Evolutionary conservation across 2,113 vertebrate genomes (phyloP), one percentile per base, ranked within the genome.

Genomic region (Oryzias celebensis): DNA sequence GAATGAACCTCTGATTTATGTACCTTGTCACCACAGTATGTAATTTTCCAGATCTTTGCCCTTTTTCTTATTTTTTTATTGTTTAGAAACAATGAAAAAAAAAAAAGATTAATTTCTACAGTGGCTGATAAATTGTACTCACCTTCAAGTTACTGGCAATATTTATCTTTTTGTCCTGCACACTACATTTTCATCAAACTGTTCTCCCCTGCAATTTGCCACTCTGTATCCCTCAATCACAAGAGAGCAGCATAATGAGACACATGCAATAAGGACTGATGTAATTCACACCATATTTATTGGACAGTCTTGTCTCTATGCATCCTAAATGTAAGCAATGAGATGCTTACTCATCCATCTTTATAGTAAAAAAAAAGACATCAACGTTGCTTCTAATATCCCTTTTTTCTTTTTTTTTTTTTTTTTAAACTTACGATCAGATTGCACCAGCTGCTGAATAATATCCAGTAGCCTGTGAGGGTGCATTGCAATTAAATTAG

Each of bases 231-330:
- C 71, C 62, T 85, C 82, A 81, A 78, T 82, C 68, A 78, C 58
- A 42, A 65, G 45, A 78, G 62, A 58, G n/a, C n/a, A 47, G 60
- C 63, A 69, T 84, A 87, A 90, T 82, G 71, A 86, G 86, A 87
- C 76, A 79, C 73, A 80, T 73, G 59, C 63, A 87, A 74, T 82
- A 71, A 88, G 71, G 70, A 86, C 73, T 70, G 74, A 89, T 85
- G 82, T 76, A 75, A 82, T 85, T 81, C 75, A 73, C 74, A 76
- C 49, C 71, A 69, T 78, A 57, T 84, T 78, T 83, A 80, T 83
- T 82, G 79, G 62, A 71, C 66, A 73, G 54, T 71, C 31, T 45
- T 46, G 70, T 67, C 66, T 77, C 50, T 57, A 72, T 57, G 52
- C 48, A 46, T 78, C 56, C 67, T 78, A 62, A 78, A 71, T 50